phyloP scores from a whole-genome alignment of 2,888 invertebrate genomes.

The Troides aeacus region DNA sequence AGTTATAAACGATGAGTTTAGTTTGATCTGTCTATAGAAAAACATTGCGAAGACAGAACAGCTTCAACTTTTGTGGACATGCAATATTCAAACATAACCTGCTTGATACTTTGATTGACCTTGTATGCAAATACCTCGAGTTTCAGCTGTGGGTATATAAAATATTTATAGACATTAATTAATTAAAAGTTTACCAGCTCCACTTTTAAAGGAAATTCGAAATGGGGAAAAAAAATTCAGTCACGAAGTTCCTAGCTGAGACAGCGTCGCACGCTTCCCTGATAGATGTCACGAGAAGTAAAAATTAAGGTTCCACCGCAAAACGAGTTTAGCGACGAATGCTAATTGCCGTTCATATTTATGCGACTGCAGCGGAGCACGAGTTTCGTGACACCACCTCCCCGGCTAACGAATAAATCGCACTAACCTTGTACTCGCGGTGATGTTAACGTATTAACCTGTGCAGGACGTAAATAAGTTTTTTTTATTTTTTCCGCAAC shows the following conservation, averaged over 20 bases:
- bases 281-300: conserved; percentile 52
- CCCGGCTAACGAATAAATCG: conserved; percentile 57
- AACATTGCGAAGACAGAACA: no score
- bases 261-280: conserved; percentile 6
- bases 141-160: no score
- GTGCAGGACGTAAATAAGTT: background rate
- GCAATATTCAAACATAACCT: no score
- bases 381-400: conserved; percentile 58
- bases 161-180: background rate
- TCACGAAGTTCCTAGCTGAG: conserved; percentile 15
- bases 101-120: no score
- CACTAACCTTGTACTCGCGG: conserved; percentile 39
- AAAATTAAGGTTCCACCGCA: conserved; percentile 52
- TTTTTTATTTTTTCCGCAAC: background rate
- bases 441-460: conserved; percentile 34
- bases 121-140: no score
- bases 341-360: conserved; percentile 70
- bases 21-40: no score
- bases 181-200: background rate
- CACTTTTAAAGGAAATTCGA: background rate
- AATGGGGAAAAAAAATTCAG: background rate
- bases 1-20: no score
- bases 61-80: no score
- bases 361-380: conserved; percentile 60
- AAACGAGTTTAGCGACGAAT: conserved; percentile 49